Conservation (phyloP, 2,888 invertebrate genomes). For the Nowickia ferox region DNA sequence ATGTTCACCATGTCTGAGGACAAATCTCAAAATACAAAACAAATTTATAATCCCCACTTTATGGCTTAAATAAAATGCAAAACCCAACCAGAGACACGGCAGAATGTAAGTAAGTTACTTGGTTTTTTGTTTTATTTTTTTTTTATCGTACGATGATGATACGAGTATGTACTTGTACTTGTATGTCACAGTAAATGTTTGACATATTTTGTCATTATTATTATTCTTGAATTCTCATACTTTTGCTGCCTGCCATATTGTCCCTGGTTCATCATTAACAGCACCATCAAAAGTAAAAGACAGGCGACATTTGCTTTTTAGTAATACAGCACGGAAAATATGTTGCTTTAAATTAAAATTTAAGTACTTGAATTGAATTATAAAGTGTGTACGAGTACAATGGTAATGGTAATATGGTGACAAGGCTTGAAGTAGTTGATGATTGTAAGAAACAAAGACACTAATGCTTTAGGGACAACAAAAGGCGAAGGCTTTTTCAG, state of each 20-base stretch:
- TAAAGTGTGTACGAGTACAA: not conserved
- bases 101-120: too few relatives aligned
- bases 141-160: not conserved
- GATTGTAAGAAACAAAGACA: not conserved
- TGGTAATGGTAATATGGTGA: not conserved
- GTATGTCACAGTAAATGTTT: constrained; percentile 6
- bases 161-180: not conserved
- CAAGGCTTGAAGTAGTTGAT: not conserved
- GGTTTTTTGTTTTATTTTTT: too few relatives aligned
- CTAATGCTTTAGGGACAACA: not conserved
- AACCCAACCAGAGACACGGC: not conserved
- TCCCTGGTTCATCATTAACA: constrained; percentile 7
- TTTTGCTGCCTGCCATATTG: constrained; percentile 19
- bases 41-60: not conserved
- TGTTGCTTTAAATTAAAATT: constrained; percentile 18
- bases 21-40: constrained; percentile 11
- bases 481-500: not conserved
- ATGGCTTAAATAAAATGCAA: not conserved
- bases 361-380: constrained; percentile 2
- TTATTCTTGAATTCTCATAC: not conserved
- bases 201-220: constrained; percentile 10
- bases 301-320: not conserved
- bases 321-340: too few relatives aligned
- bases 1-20: not conserved
- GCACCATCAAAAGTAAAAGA: constrained; percentile 17